Evolutionary conservation across 1,140 invertebrate genomes (phyloP), one percentile per base, ranked within the genome.

Genomic region (Stenopsyche tienmushanensis): DNA sequence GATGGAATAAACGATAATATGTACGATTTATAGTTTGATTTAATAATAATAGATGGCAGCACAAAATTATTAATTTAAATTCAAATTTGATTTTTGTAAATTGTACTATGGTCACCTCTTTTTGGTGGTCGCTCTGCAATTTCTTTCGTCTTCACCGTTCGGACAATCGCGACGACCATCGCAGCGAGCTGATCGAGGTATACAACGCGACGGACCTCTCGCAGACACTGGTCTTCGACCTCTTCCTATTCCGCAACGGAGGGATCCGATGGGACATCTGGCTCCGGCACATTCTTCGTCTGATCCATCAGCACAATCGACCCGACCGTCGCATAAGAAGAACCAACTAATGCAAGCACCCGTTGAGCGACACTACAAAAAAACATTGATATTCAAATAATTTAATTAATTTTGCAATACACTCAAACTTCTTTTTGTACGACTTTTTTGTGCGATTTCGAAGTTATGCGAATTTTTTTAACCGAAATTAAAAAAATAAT

Each of bases 311-410:
- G 83, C 77, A 75, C 94, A 96, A 74, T 96, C 93, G 57, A 85
- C 83, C 67, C 91, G 85, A n/a, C 92, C 92, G 76, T 97, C 94
- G 78, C 96, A 98, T 0, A 94, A 89, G 79, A 95, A 97, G 77
- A 91, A 92, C 85, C 89, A 90, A 71, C 89, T 91, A 72, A 97
- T 94, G 77, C 94, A 97, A 1, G 85, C 82, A 0, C 92, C 92
- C 60, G 89, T 88, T 63, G 85, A 87, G 52, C 91, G 85, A 72
- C 90, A 92, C 84, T 92, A 79, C 62, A 81, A 73, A 34, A 34
- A n/a, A n/a, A n/a, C n/a, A n/a, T n/a, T n/a, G n/a, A n/a, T n/a
- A n/a, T 39, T n/a, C n/a, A n/a, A n/a, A n/a, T n/a, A n/a, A n/a
- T n/a, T n/a, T n/a, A n/a, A n/a, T n/a, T n/a, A n/a, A n/a, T n/a